phyloP scores from a whole-genome alignment of 2,888 invertebrate species.

The Drosophila dives region DNA sequence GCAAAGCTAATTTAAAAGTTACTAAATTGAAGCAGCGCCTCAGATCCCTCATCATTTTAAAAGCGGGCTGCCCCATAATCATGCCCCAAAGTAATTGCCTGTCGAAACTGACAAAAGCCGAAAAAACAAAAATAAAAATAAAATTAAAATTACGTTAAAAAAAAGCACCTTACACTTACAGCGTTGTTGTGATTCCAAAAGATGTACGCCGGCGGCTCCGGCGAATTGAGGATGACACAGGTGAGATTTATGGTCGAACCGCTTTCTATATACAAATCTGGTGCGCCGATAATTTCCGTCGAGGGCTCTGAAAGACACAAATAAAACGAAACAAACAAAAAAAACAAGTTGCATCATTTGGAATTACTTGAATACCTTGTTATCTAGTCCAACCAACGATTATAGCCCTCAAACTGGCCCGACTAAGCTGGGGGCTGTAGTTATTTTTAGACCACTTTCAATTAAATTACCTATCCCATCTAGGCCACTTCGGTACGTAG shows the following conservation, averaged over 20 bases:
- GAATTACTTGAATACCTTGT: slow-evolving; percentile 3
- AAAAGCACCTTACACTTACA: slow-evolving; percentile 87
- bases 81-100: slow-evolving; percentile 70
- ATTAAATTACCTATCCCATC: slow-evolving; percentile 10
- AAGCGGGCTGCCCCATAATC: slow-evolving; percentile 54
- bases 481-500: slow-evolving; percentile 14
- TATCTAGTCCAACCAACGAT: slow-evolving; percentile 1
- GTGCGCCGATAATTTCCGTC: slow-evolving; percentile 96
- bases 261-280: slow-evolving; percentile 95
- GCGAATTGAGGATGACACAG: slow-evolving; percentile 95
- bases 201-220: slow-evolving; percentile 96
- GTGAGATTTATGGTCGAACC: slow-evolving; percentile 97
- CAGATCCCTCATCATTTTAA: slow-evolving; percentile 51
- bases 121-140: background rate
- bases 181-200: slow-evolving; percentile 97
- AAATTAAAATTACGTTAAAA: background rate
- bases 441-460: slow-evolving; percentile 14
- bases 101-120: slow-evolving; percentile 38
- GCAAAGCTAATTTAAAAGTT: slow-evolving; percentile 79
- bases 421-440: background rate
- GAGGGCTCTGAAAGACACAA: slow-evolving; percentile 91
- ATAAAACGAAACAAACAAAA: slow-evolving; percentile 3
- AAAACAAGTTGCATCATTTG: slow-evolving; percentile 9
- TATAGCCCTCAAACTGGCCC: background rate
- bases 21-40: slow-evolving; percentile 62